phyloP scores from a whole-genome alignment of 2,113 vertebrate genomes.

The rat (Rattus norvegicus) region GRCr8 NC_086037.1:40888001-40888500 shows the following conservation, averaged over 20 bases:
- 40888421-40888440: background rate
- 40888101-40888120: background rate
- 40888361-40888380: slow-evolving; percentile 85
- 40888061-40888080: background rate
- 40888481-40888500: slow-evolving; percentile 87
- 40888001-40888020: background rate
- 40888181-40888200: background rate
- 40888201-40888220: background rate
- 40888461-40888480: slow-evolving; percentile 79
- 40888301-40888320: slow-evolving; percentile 86
- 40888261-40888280: background rate
- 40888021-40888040: background rate
- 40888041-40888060: background rate
- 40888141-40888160: background rate
- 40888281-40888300: slow-evolving; percentile 32
- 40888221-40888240: background rate
- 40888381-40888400: slow-evolving; percentile 63
- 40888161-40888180: background rate
- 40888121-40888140: background rate
- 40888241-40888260: background rate
- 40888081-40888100: no score
- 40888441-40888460: background rate
- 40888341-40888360: slow-evolving; percentile 85
- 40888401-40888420: background rate
- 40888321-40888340: slow-evolving; percentile 87